A percentile compares a stretch with the other conserved stretches of the same genome.
phyloP scores from a whole-genome alignment of 2,113 vertebrate species.

The Tachysurus fulvidraco region DNA sequence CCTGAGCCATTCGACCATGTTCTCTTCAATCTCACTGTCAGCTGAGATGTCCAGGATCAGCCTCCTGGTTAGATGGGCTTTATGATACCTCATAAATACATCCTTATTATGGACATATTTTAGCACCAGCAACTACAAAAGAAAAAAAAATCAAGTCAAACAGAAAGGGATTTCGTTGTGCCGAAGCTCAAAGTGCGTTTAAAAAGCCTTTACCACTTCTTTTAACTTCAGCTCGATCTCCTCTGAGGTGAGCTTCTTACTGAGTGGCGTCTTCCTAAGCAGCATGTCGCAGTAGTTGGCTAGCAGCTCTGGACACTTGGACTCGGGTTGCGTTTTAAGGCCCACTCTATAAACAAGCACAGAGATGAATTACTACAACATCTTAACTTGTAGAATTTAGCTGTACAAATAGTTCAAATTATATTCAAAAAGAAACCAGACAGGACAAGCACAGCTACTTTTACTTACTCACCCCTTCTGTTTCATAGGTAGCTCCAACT shows the following conservation, averaged over 20 bases:
- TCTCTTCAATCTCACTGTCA: slow-evolving; percentile 98
- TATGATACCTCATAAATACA: slow-evolving; percentile 99
- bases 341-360: slow-evolving; percentile 77
- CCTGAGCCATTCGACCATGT: slow-evolving; percentile 99
- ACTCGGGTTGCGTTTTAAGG: slow-evolving; percentile 97
- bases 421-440: not conserved
- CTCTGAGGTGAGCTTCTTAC: slow-evolving; percentile 98
- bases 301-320: slow-evolving; percentile 97
- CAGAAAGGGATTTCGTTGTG: not conserved
- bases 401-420: not conserved
- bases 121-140: slow-evolving; percentile 88
- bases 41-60: slow-evolving; percentile 98
- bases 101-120: slow-evolving; percentile 99
- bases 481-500: slow-evolving; percentile 97
- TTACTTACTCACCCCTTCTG: slow-evolving; percentile 93
- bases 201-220: slow-evolving; percentile 85
- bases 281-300: slow-evolving; percentile 99
- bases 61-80: slow-evolving; percentile 94
- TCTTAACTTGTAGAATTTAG: not conserved
- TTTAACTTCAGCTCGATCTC: slow-evolving; percentile 99
- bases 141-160: slow-evolving; percentile 36
- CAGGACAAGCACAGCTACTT: not conserved
- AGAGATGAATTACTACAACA: not conserved
- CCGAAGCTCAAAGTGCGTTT: not conserved
- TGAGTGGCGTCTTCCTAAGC: slow-evolving; percentile 95